phyloP scores from a whole-genome alignment of 2,113 vertebrate species.

The Centropristis striata region DNA sequence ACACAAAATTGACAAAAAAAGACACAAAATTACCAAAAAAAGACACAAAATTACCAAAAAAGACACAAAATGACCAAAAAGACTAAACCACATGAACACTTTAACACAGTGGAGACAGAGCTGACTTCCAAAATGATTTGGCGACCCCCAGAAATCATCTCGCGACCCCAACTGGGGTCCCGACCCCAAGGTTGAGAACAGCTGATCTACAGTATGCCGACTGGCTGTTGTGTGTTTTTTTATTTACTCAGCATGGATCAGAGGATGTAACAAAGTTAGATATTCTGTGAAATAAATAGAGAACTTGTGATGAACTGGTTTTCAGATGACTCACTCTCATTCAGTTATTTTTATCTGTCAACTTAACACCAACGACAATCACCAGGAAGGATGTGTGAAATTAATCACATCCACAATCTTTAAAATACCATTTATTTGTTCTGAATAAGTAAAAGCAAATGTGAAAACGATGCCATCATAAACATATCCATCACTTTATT shows the following conservation, averaged over 20 bases:
- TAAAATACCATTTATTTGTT: not conserved
- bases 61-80: no score
- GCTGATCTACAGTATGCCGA: not conserved
- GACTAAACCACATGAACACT: no score
- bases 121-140: no score
- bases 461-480: not conserved
- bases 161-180: no score
- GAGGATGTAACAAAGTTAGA: no score
- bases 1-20: no score
- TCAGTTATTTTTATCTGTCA: not conserved
- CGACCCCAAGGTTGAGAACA: no score
- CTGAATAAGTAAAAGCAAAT: not conserved
- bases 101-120: no score
- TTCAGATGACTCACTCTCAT: not conserved
- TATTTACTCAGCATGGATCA: no score
- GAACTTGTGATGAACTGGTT: not conserved
- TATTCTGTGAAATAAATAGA: not conserved
- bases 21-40: no score
- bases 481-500: not conserved
- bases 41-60: no score
- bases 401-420: not conserved
- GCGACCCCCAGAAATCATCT: no score
- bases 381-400: not conserved
- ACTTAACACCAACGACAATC: not conserved
- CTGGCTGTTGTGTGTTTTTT: not conserved